Evolutionary conservation across 2,888 invertebrate species (phyloP), one percentile per base, ranked within the genome.

Genomic region (Zaprionus lineosus): DNA sequence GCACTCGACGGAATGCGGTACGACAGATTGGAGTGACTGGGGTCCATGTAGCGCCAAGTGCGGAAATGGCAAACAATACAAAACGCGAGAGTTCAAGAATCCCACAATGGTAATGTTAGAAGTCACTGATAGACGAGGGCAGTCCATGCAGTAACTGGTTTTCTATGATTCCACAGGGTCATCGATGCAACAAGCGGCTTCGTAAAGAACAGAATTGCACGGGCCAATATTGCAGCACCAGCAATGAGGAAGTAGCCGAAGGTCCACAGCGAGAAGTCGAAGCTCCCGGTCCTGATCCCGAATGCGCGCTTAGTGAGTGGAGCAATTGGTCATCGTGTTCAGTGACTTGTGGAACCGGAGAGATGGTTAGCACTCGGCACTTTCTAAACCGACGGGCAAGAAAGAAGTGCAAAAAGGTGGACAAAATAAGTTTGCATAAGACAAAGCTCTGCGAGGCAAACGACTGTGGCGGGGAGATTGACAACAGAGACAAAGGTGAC

Each of bases 261-360:
- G 82, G 68, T 0, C 73, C 40, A 0, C 69, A 74, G 8, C 46
- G 70, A 0, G 83, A 82, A 28, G 41, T 40, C 1, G 81, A 69
- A 2, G 24, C 48, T 9, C 53, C 70, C 0, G 56, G 58, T 1
- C 8, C 89, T n/a, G 91, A 91, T 75, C 91, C 91, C 0, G 89
- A 93, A 61, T 96, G 96, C 84, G 94, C 93, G 0, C 90, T 95
- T 47, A 93, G 94, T 0, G 91, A 92, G 11, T 97, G 96, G 96
- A 92, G 93, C 1, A 92, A 92, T 24, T 96, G 95, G 95, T 94
- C 95, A 0, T 92, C 93, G 16, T 96, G 96, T 88, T 94, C 94
- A 3, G 93, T 93, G 24, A 93, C 92, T 0, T 95, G 95, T 84
- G 94, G 94, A 2, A 91, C 90, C 40, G 94, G 96, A 0, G 92